These are phyloP conservation scores for Trichomalopsis sarcophagae DNA, from an alignment of 1,140 invertebrate genomes.

Conservation along the genomic window DNA sequence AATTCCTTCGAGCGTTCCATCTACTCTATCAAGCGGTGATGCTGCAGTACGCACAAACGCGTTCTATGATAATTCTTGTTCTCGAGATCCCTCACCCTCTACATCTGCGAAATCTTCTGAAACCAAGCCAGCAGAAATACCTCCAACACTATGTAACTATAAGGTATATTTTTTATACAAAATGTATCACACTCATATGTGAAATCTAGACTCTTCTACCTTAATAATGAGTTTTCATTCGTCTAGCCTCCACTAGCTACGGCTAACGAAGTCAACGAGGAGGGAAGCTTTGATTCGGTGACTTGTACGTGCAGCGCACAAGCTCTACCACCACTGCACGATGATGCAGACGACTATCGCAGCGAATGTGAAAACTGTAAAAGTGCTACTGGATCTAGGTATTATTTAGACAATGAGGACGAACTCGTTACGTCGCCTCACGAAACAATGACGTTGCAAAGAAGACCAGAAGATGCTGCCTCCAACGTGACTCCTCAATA, in stretches of 20 bases:
- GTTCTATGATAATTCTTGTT: constrained; percentile 37
- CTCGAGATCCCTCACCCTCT: constrained; percentile 3
- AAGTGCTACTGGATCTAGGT: constrained; percentile 80
- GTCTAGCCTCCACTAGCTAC: constrained; percentile 66
- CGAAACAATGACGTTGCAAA: constrained; percentile 83
- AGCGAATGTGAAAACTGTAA: constrained; percentile 91
- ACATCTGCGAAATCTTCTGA: constrained; percentile 2
- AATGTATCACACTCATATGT: background rate
- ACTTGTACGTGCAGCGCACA: constrained; percentile 72
- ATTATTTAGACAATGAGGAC: constrained; percentile 79
- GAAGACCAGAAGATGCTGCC: constrained; percentile 76
- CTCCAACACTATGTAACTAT: constrained; percentile 46
- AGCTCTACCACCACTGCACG: constrained; percentile 72
- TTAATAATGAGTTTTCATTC: constrained; percentile 18
- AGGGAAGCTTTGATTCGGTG: constrained; percentile 72
- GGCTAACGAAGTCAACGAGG: constrained; percentile 69
- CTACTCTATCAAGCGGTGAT: constrained; percentile 55
- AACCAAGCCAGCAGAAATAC: background rate
- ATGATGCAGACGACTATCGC: constrained; percentile 83
- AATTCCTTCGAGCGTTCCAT: constrained; percentile 60
- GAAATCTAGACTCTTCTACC: background rate
- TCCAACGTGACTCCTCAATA: constrained; percentile 73
- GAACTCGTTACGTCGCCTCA: constrained; percentile 75
- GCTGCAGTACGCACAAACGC: constrained; percentile 52
- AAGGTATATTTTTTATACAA: constrained; percentile 48